A percentile compares a stretch with the other conserved stretches of the same genome.
Evolutionary conservation across 2,888 invertebrate genomes (phyloP).

Genomic region (Galeruca laticollis): DNA sequence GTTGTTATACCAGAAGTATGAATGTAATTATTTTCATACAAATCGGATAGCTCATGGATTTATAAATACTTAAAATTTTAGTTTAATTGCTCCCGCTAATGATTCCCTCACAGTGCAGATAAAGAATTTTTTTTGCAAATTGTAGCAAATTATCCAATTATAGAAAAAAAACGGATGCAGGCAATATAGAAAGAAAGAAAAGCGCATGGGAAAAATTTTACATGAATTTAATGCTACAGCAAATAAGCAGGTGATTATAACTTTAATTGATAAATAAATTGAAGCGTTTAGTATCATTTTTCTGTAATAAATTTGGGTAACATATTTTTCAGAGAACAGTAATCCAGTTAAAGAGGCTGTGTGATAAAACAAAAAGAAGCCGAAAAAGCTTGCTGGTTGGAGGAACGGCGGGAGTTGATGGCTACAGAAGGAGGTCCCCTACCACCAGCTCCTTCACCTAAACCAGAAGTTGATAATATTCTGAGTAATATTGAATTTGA

Average conservation of each 20-base stretch:
- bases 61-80: too few species aligned
- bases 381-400: conserved; percentile 25
- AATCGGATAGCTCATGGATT: not conserved
- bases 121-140: conserved; percentile 8
- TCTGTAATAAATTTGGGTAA: too few species aligned
- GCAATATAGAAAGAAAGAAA: conserved; percentile 12
- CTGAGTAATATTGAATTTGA: conserved; percentile 20
- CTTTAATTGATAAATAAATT: conserved; percentile 6
- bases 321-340: conserved; percentile 27
- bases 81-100: not conserved
- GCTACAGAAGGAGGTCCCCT: conserved; percentile 29
- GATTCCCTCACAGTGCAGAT: not conserved
- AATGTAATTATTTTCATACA: not conserved
- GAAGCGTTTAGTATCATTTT: not conserved
- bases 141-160: conserved; percentile 4
- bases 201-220: conserved; percentile 5
- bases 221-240: conserved; percentile 11
- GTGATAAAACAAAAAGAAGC: conserved; percentile 30
- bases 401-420: conserved; percentile 33
- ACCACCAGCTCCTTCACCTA: conserved; percentile 14
- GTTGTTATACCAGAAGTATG: not conserved
- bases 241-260: conserved; percentile 17
- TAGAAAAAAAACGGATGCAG: conserved; percentile 15
- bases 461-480: conserved; percentile 23
- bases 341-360: conserved; percentile 28